Base-by-base conservation (phyloP, 2,888 invertebrate species). In the Nesidiocoris tenuis region DNA sequence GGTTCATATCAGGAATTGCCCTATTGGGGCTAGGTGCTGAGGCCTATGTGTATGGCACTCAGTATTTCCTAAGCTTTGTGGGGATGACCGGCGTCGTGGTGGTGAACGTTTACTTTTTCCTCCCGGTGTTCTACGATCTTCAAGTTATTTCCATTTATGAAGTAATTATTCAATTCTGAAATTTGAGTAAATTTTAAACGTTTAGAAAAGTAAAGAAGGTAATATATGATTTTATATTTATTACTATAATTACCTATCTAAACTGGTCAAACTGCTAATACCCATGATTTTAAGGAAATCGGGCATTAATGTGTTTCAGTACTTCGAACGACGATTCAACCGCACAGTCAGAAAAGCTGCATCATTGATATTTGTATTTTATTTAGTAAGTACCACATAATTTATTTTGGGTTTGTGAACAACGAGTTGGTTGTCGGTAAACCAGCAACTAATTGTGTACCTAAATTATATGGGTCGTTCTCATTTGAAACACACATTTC, bases 381-480 rank as follows among this genome's bases (percentile, higher is more conserved):
- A 61, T 21, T 24, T 63, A 56, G 72, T 72, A 72, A 61, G 72
- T n/a, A n/a, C n/a, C n/a, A n/a, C n/a, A n/a, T n/a, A n/a, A n/a
- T n/a, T n/a, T n/a, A n/a, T n/a, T n/a, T n/a, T n/a, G n/a, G n/a
- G n/a, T n/a, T n/a, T n/a, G n/a, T n/a, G n/a, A n/a, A n/a, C n/a
- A n/a, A n/a, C n/a, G n/a, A n/a, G n/a, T n/a, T n/a, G n/a, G 93
- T 94, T 66, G 94, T 93, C 23, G 87, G 93, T 77, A 89, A 91
- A 80, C n/a, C n/a, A n/a, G n/a, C n/a, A n/a, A n/a, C n/a, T n/a
- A n/a, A n/a, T n/a, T n/a, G n/a, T n/a, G n/a, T n/a, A 85, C 94
- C 23, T 93, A 94, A 84, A 84, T 91, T 79, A 89, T 93, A 24
- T 90, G 93, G 12, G 89, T 91, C 0, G n/a, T n/a, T n/a, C n/a